Evolutionary conservation across 2,113 vertebrate genomes (phyloP), one percentile per base, ranked within the genome.

Genomic region (Monopterus albus): DNA sequence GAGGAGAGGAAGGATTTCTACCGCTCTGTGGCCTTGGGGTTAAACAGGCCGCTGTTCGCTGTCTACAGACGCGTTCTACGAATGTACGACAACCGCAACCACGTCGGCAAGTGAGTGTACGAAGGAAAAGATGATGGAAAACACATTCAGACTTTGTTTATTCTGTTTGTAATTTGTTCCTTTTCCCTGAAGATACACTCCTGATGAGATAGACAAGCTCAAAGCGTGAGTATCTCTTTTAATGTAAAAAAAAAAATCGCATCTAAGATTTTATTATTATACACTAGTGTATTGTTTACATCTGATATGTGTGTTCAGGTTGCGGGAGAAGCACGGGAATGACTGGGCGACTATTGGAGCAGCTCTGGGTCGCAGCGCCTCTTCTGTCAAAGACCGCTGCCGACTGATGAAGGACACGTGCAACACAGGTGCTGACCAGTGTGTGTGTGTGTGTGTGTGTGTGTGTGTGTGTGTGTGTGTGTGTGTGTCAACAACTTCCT

Each of bases 1-100:
- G 98, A 99, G 76, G 98, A 99, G 87, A 93, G 98, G 71, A 99
- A 99, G 93, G 98, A 99, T 73, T 99, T 99, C 92, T 99, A 99
- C 89, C 95, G 98, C 90, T 98, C 96, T 9, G 98, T 99, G 84
- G 98, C 97, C 0, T 92, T 95, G 92, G 98, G 98, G 61, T 90
- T 99, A 49, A 99, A 99, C 92, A 87, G 98, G 49, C 97, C 97
- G 78, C 94, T 99, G 87, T 99, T 99, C 72, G 98, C 98, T 52
- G 96, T 99, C 70, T 99, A 99, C 90, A 94, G 98, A 85, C 94
- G 97, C 65, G 98, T 99, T 42, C 94, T 99, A 31, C 94, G 98
- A 75, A 99, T 99, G 98, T 99, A 99, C 79, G 98, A 99, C 92
- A 98, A 98, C 93, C 93, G 97, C 71, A 99, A 99, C 93, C 98